These are phyloP conservation scores for Heterochromis multidens DNA, from an alignment of 2,113 vertebrate genomes.

Conservation along the genomic window DNA sequence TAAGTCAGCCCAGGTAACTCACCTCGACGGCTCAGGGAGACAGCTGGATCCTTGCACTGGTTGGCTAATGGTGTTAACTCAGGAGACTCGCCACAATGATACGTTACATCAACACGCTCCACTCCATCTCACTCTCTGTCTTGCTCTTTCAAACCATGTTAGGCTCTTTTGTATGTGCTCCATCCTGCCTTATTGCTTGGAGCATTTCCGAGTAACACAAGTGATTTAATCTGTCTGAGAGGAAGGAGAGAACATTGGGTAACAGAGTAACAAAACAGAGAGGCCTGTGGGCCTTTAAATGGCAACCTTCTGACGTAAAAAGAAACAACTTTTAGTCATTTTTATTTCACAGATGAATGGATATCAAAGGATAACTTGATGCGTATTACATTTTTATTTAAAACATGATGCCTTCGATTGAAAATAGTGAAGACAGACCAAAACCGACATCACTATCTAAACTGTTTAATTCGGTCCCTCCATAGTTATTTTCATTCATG, in stretches of 20 bases:
- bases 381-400: neutral
- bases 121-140: constrained; percentile 31
- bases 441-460: neutral
- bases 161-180: constrained; percentile 57
- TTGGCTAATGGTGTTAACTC: constrained; percentile 65
- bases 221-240: constrained; percentile 68
- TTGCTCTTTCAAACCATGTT: constrained; percentile 53
- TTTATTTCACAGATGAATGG: constrained; percentile 19
- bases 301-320: neutral
- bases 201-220: constrained; percentile 67
- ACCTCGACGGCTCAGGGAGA: constrained; percentile 50
- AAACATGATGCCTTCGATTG: neutral
- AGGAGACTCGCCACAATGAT: constrained; percentile 54
- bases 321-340: neutral
- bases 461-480: neutral
- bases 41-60: constrained; percentile 49
- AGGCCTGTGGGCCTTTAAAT: constrained; percentile 10
- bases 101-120: constrained; percentile 51
- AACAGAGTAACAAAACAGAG: constrained; percentile 24
- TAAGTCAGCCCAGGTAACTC: constrained; percentile 71
- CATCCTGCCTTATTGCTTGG: constrained; percentile 61
- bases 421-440: neutral
- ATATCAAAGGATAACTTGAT: constrained; percentile 4
- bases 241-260: constrained; percentile 48
- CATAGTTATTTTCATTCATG: constrained; percentile 3